Base-by-base conservation (phyloP, 1,140 invertebrate species). In the Drosophila orosa region DNA sequence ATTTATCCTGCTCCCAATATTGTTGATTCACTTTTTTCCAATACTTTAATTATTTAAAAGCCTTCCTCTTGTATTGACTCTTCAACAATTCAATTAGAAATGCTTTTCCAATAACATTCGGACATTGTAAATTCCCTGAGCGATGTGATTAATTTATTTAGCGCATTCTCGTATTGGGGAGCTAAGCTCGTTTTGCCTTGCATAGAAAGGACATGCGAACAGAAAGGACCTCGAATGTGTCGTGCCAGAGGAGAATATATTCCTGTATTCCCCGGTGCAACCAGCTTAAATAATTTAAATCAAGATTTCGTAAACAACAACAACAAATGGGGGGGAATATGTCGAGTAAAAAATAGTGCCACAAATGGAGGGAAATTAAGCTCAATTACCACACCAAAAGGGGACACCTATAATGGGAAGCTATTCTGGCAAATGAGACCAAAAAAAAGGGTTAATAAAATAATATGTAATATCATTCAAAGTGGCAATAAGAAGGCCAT, bases 261-360 rank as follows among this genome's bases (percentile, higher is more conserved):
- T n/a, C 19, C 60, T n/a, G 37, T 66, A 73, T 60, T 37, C 58
- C 63, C 61, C 31, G n/a, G 31, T 4, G 47, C 22, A 15, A 29
- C 12, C 27, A 39, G 57, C 59, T 76, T 86, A 63, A 86, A 86
- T 86, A 83, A 86, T 87, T 86, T 76, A 87, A 82, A 87, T 83
- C 79, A 35, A 69, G 83, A 87, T 75, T 65, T 73, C 66, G 55
- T 74, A 61, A 52, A 76, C 60, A 74, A 69, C 69, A 65, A 73
- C 54, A 52, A n/a, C n/a, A n/a, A n/a, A 48, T 19, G 35, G 48
- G 17, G 15, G 13, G 19, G 25, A 17, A 27, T 10, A 33, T 9
- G 65, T 15, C 44, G 22, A 33, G n/a, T 45, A 66, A 65, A 52
- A 74, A 58, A 60, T 39, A 59, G 54, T 57, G 61, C 45, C 58